A percentile compares a stretch with the other conserved stretches of the same genome.
These are phyloP conservation scores for Macrosoma leucophasiata DNA, from an alignment of 2,888 invertebrate genomes.

Conservation along the genomic window DNA sequence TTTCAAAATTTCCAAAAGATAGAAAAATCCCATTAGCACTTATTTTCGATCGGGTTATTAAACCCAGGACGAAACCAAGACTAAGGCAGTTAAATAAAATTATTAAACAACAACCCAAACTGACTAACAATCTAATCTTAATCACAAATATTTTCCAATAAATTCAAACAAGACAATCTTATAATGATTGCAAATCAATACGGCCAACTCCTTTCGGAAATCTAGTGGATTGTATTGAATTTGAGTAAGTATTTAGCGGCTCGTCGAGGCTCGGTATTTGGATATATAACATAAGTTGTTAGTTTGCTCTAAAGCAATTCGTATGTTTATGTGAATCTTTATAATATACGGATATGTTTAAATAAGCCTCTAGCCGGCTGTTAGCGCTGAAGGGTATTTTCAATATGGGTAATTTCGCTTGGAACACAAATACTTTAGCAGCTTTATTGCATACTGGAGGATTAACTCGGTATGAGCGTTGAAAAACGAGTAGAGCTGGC, in stretches of 20 bases:
- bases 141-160: slow-evolving; percentile 45
- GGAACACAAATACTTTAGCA: slow-evolving; percentile 70
- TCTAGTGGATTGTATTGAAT: slow-evolving; percentile 40
- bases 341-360: slow-evolving; percentile 51
- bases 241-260: slow-evolving; percentile 29
- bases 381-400: slow-evolving; percentile 71
- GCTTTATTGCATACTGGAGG: slow-evolving; percentile 72
- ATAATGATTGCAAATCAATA: slow-evolving; percentile 53
- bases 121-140: slow-evolving; percentile 26
- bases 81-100: no score
- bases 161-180: slow-evolving; percentile 45
- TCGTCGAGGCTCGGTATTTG: slow-evolving; percentile 8
- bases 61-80: no score
- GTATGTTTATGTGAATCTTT: slow-evolving; percentile 39
- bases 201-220: slow-evolving; percentile 37
- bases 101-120: no score
- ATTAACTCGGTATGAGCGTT: slow-evolving; percentile 70
- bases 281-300: slow-evolving; percentile 39
- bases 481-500: slow-evolving; percentile 59
- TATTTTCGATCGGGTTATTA: no score
- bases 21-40: no score
- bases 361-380: slow-evolving; percentile 65
- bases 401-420: slow-evolving; percentile 73
- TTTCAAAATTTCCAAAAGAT: no score
- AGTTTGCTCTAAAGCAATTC: slow-evolving; percentile 39